phyloP scores from a whole-genome alignment of 1,140 invertebrate species.

The Eurosta solidaginis region DNA sequence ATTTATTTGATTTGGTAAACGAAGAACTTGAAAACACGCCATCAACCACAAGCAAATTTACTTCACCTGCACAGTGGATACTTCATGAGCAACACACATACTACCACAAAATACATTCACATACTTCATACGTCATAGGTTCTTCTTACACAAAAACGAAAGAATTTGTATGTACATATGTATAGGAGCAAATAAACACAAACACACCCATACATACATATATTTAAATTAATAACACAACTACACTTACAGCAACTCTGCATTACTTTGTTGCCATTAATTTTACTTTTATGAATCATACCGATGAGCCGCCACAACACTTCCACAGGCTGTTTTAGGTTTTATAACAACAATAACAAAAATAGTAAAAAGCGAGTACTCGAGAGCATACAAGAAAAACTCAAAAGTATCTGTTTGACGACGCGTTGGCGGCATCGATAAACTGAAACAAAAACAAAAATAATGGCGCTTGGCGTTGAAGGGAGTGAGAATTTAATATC shows the following conservation, averaged over 20 bases:
- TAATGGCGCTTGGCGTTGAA: too few relatives aligned
- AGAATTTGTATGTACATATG: too few relatives aligned
- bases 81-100: too few relatives aligned
- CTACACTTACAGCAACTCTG: neutral
- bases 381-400: neutral
- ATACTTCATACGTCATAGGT: too few relatives aligned
- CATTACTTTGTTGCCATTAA: neutral
- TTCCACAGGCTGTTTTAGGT: neutral
- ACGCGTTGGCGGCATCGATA: conserved; percentile 20
- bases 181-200: too few relatives aligned
- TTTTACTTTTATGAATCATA: neutral
- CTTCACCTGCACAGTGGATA: too few relatives aligned
- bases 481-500: neutral
- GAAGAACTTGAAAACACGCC: too few relatives aligned
- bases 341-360: neutral
- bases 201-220: neutral
- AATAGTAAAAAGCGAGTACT: neutral
- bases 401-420: neutral
- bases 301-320: neutral
- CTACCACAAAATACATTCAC: too few relatives aligned
- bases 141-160: too few relatives aligned
- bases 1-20: too few relatives aligned
- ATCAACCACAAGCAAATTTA: too few relatives aligned
- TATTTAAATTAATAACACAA: neutral
- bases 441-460: neutral